Evolutionary conservation across 2,888 invertebrate genomes (phyloP).

Genomic region (Diarsia brunnea): DNA sequence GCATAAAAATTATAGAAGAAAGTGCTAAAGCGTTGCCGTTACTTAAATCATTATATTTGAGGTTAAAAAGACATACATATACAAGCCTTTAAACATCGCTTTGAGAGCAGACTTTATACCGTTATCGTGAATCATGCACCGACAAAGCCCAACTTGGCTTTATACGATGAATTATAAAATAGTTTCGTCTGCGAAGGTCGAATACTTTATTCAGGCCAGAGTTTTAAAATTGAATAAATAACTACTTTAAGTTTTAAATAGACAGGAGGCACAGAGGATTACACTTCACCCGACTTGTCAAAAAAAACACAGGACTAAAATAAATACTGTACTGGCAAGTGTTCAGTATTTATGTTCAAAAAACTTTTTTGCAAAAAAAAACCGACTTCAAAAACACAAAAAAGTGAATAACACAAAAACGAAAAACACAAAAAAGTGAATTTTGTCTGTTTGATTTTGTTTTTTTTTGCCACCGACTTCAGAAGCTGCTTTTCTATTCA

Average conservation of each 20-base stretch:
- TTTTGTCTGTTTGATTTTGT: no score
- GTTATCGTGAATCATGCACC: slow-evolving; percentile 54
- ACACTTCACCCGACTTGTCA: neutral
- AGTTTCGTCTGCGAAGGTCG: slow-evolving; percentile 23
- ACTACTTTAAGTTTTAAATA: slow-evolving; percentile 1
- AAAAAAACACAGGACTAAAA: neutral
- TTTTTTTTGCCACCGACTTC: no score
- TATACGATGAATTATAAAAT: slow-evolving; percentile 33
- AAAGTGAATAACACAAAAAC: no score
- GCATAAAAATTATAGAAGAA: no score
- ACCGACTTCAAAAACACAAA: no score
- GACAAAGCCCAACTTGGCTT: slow-evolving; percentile 31
- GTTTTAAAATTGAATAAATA: slow-evolving; percentile 12
- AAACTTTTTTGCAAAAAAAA: no score
- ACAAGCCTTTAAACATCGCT: slow-evolving; percentile 1
- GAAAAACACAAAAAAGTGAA: no score
- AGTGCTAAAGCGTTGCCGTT: neutral
- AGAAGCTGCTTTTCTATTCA: no score
- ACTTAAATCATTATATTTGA: slow-evolving; percentile 18
- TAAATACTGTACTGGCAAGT: neutral
- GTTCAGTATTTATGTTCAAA: neutral
- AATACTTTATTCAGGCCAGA: slow-evolving; percentile 19
- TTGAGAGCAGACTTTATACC: slow-evolving; percentile 35
- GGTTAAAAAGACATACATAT: slow-evolving; percentile 37
- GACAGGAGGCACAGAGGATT: neutral